Conservation (phyloP, 2,113 vertebrate genomes). For the chimpanzee (Pan troglodytes) region DNA sequence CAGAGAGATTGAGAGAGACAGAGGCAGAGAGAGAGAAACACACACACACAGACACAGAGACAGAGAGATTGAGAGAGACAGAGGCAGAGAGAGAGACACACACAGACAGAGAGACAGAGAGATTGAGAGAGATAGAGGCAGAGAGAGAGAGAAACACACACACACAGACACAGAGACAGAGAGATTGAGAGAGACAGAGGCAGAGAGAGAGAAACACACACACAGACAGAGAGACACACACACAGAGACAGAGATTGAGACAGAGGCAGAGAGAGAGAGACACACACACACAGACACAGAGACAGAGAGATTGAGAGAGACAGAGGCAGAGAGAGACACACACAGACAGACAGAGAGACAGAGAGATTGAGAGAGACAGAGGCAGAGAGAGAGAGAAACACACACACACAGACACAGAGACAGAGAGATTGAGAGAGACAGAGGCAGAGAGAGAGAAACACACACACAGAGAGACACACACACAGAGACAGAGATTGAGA, state of each 20-base stretch:
- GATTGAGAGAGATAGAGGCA: neutral
- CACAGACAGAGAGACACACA: too few species aligned
- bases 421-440: neutral
- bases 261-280: neutral
- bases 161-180: neutral
- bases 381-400: neutral
- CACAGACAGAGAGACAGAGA: neutral
- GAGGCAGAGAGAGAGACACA: neutral
- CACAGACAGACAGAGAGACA: neutral
- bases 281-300: neutral
- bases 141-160: neutral
- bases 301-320: neutral
- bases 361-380: neutral
- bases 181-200: neutral
- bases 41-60: neutral
- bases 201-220: neutral
- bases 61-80: neutral
- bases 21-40: neutral
- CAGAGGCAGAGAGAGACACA: neutral
- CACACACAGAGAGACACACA: neutral
- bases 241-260: neutral
- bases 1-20: neutral
- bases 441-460: neutral
- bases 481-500: too few species aligned
- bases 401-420: neutral